phyloP scores from a whole-genome alignment of 2,888 invertebrate genomes.

The Rhabditophanes sp. region DNA sequence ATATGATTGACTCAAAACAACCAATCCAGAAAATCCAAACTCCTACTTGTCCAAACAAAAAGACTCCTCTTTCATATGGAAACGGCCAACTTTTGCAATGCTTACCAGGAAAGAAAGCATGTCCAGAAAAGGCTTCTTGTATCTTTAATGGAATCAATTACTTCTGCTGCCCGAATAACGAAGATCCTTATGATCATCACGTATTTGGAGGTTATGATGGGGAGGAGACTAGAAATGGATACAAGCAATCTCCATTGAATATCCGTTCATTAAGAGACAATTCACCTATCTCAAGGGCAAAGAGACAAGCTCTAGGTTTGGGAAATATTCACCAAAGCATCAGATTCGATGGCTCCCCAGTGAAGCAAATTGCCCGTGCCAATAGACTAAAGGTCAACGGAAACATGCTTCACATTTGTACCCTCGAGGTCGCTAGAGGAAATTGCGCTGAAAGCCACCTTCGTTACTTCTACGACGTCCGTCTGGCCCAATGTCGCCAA shows the following conservation, averaged over 20 bases:
- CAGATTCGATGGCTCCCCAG: slow-evolving; percentile 9
- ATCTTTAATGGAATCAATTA: slow-evolving; percentile 43
- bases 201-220: slow-evolving; percentile 37
- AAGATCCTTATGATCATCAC: slow-evolving; percentile 41
- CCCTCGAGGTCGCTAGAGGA: slow-evolving; percentile 26
- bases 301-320: slow-evolving; percentile 8
- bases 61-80: too few species aligned
- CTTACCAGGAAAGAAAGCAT: slow-evolving; percentile 40
- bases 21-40: too few species aligned
- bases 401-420: slow-evolving; percentile 18
- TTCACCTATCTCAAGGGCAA: background rate
- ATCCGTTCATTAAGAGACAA: slow-evolving; percentile 20
- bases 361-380: slow-evolving; percentile 17
- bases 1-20: too few species aligned
- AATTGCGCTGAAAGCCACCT: slow-evolving; percentile 31
- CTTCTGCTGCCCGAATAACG: slow-evolving; percentile 41
- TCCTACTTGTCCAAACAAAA: too few species aligned
- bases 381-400: slow-evolving; percentile 9
- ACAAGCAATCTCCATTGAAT: slow-evolving; percentile 33
- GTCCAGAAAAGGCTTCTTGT: slow-evolving; percentile 37
- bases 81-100: slow-evolving; percentile 36
- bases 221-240: slow-evolving; percentile 36
- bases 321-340: slow-evolving; percentile 1
- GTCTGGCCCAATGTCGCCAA: slow-evolving; percentile 32
- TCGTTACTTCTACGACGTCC: slow-evolving; percentile 36